A percentile compares a stretch with the other conserved stretches of the same genome.
phyloP scores from a whole-genome alignment of 2,113 vertebrate species.

The Ancistrus triradiatus region DNA sequence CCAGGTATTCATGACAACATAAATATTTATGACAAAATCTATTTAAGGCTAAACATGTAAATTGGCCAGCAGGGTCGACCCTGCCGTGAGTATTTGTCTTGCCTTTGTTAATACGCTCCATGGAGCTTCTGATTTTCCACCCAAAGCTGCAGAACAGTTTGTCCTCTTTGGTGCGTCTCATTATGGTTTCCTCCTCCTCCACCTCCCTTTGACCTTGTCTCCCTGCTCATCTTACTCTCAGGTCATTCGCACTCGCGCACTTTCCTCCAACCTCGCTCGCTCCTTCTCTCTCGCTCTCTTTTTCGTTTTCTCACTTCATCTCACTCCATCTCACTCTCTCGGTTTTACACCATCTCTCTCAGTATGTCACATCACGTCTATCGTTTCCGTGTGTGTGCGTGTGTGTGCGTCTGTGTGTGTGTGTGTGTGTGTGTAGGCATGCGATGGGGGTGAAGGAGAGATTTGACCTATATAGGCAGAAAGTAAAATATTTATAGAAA shows the following conservation, averaged over 20 bases:
- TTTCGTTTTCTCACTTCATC: conserved; percentile 50
- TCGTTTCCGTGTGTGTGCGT: conserved; percentile 1
- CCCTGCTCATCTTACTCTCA: conserved; percentile 10
- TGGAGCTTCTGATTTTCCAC: neutral
- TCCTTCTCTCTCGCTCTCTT: conserved; percentile 38
- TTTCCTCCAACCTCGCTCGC: conserved; percentile 25
- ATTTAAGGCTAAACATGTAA: no score
- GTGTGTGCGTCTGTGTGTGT: conserved; percentile 19
- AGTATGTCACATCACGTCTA: conserved; percentile 34
- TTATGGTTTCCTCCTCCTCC: neutral
- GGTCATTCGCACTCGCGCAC: conserved; percentile 24
- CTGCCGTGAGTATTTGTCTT: no score
- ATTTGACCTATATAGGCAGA: conserved; percentile 69
- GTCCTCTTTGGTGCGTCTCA: neutral
- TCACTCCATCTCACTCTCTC: conserved; percentile 45
- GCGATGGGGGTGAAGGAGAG: conserved; percentile 52
- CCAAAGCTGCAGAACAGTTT: neutral
- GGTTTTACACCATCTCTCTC: conserved; percentile 51
- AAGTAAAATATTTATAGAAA: conserved; percentile 71
- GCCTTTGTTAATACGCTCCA: no score
- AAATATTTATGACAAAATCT: no score
- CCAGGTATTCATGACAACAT: no score
- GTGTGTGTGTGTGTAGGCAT: conserved; percentile 11
- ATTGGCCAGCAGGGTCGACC: no score
- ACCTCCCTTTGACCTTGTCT: conserved; percentile 9